A percentile compares a stretch with the other conserved stretches of the same genome.
phyloP scores from a whole-genome alignment of 2,113 vertebrate genomes.

The Oreotrochilus melanogaster region DNA sequence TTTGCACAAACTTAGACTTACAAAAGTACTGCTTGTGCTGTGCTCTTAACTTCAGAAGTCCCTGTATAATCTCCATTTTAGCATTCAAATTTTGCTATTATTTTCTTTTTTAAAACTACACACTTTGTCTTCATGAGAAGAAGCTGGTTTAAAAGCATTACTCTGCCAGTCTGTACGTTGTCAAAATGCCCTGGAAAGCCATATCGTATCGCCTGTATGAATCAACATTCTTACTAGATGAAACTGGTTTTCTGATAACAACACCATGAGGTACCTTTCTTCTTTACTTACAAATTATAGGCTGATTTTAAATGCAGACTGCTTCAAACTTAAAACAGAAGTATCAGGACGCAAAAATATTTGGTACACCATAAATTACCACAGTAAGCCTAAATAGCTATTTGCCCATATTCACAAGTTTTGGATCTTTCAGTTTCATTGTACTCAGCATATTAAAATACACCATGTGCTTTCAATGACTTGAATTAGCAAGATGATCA shows the following conservation, averaged over 20 bases:
- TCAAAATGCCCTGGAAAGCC: background rate
- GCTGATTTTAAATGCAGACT: background rate
- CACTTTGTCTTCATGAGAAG: background rate
- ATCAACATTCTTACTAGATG: background rate
- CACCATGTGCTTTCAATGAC: background rate
- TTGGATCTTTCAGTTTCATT: background rate
- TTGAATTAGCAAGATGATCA: background rate
- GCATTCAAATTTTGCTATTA: background rate
- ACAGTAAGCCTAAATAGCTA: background rate
- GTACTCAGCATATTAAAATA: background rate
- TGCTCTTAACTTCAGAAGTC: background rate
- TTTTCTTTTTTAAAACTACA: background rate
- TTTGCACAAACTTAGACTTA: background rate
- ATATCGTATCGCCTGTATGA: background rate
- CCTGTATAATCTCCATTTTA: background rate
- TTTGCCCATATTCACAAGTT: background rate
- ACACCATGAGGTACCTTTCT: background rate
- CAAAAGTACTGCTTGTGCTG: background rate
- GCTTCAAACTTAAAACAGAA: background rate
- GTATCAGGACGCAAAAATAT: background rate
- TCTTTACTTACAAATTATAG: background rate
- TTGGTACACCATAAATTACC: background rate
- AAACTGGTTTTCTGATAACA: background rate
- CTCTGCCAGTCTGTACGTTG: background rate
- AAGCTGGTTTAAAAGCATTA: background rate